Evolutionary conservation across 2,888 invertebrate species (phyloP).

Genomic region (Acleris emargana): DNA sequence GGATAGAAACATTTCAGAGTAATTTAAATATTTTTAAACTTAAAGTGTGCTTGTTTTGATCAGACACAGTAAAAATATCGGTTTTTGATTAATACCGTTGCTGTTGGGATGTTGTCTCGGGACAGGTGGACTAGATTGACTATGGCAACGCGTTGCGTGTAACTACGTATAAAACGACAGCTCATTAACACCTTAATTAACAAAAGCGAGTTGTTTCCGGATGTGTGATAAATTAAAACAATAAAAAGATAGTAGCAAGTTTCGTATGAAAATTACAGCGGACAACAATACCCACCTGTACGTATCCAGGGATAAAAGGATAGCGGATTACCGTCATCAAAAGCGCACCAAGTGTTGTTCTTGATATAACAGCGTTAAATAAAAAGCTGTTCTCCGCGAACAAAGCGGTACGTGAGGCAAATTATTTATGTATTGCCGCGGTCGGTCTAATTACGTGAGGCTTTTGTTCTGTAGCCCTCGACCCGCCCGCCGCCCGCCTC

Average conservation of each 20-base stretch:
- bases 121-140: neutral
- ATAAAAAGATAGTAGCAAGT: constrained; percentile 41
- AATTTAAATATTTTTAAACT: no score
- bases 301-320: constrained; percentile 58
- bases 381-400: constrained; percentile 74
- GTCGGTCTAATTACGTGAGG: constrained; percentile 80
- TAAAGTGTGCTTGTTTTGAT: no score
- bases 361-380: constrained; percentile 78
- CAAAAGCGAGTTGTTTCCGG: constrained; percentile 12
- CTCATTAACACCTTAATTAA: constrained; percentile 17
- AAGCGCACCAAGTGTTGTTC: constrained; percentile 73
- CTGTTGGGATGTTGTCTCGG: no score
- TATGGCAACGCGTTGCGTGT: constrained; percentile 7
- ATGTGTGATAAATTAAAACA: constrained; percentile 24
- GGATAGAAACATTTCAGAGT: no score
- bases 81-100: no score
- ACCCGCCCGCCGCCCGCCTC: constrained; percentile 49
- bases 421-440: constrained; percentile 82
- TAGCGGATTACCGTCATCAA: constrained; percentile 69
- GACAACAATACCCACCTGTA: constrained; percentile 33
- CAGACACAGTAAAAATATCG: no score
- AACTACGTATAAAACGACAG: constrained; percentile 2
- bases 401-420: constrained; percentile 82
- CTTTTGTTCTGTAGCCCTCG: constrained; percentile 75
- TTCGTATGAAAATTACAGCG: constrained; percentile 25